A percentile compares a stretch with the other conserved stretches of the same genome.
These are phyloP conservation scores for Neomorphus geoffroyi DNA, from an alignment of 2,797 vertebrate species.

Conservation along the genomic window DNA sequence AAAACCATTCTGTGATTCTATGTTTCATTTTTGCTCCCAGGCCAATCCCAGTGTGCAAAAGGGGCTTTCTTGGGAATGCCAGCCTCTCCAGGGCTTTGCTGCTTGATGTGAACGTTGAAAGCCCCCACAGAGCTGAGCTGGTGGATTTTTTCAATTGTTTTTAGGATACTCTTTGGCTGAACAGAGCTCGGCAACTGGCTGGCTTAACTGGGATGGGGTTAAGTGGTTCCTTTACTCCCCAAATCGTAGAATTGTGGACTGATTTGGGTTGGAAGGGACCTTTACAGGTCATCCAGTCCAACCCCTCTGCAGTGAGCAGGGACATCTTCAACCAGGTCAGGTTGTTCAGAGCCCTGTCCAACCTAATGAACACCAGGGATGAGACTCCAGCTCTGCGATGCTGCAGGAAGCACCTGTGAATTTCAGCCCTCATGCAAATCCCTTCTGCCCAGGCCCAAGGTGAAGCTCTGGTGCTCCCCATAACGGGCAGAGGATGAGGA, in stretches of 20 bases:
- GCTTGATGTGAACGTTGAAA: rapidly evolving
- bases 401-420: neutral
- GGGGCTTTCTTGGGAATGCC: neutral
- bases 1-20: no score
- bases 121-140: neutral
- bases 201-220: neutral
- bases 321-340: no score
- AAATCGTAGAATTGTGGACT: no score
- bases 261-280: no score
- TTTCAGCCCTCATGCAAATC: neutral
- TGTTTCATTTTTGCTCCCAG: neutral
- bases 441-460: neutral
- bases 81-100: rapidly evolving
- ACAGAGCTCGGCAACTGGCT: neutral
- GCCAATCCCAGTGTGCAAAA: neutral
- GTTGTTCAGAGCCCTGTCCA: no score
- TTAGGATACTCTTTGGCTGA: neutral
- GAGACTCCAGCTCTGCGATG: neutral
- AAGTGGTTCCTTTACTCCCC: neutral
- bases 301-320: no score
- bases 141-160: neutral
- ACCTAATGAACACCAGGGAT: rapidly evolving
- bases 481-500: neutral
- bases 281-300: no score
- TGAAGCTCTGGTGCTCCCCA: neutral